Evolutionary conservation across 2,113 vertebrate species (phyloP).

Genomic region (Scalopus aquaticus): DNA sequence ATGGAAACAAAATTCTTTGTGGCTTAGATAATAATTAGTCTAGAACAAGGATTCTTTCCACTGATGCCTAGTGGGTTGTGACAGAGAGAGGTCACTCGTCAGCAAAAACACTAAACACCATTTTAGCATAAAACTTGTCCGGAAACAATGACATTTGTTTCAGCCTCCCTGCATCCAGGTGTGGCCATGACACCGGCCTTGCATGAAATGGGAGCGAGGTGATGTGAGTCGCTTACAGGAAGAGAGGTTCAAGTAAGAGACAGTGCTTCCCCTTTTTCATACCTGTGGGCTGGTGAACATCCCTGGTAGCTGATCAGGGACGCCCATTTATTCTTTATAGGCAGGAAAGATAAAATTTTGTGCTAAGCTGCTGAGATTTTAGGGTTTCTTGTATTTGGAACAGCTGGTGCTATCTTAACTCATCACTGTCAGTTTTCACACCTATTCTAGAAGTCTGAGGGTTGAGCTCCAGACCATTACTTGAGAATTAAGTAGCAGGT

Average conservation of each 20-base stretch:
- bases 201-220: background rate
- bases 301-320: background rate
- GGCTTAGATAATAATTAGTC: background rate
- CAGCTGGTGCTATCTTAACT: background rate
- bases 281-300: background rate
- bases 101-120: background rate
- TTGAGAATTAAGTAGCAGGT: background rate
- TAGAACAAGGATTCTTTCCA: background rate
- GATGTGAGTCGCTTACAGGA: background rate
- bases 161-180: background rate
- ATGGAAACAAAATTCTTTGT: background rate
- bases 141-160: background rate
- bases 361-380: background rate
- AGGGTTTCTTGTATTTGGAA: background rate
- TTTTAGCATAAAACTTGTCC: background rate
- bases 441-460: background rate
- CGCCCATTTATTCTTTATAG: background rate
- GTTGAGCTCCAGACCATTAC: background rate
- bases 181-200: background rate
- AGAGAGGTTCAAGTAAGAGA: background rate
- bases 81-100: background rate
- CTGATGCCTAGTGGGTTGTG: background rate
- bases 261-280: background rate
- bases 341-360: background rate
- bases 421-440: background rate